Percentiles rank a stretch among this genome's conserved stretches.
These are phyloP conservation scores for Sussaba pulchella DNA, from an alignment of 2,888 invertebrate genomes.

Conservation along the genomic window DNA sequence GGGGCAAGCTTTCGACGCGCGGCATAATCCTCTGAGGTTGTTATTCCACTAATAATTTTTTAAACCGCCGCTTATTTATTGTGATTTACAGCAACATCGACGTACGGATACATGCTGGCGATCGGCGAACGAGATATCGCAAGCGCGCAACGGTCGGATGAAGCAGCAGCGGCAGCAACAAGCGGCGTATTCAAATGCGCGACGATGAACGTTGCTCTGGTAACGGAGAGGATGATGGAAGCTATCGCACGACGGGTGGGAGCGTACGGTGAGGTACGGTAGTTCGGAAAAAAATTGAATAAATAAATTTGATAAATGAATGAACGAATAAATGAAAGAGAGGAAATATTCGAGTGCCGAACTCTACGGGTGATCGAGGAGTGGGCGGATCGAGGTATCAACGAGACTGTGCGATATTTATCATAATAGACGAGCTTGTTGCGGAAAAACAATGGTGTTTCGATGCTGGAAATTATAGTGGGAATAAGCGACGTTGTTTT, in stretches of 20 bases:
- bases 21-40: constrained; percentile 58
- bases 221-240: constrained; percentile 50
- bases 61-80: constrained; percentile 77
- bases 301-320: no score
- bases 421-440: neutral
- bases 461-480: neutral
- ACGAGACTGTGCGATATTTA: constrained; percentile 7
- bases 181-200: constrained; percentile 80
- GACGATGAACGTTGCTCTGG: constrained; percentile 77
- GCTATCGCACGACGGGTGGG: constrained; percentile 36
- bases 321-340: no score
- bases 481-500: neutral
- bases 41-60: constrained; percentile 78
- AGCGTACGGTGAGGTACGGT: constrained; percentile 40
- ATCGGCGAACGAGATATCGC: constrained; percentile 81
- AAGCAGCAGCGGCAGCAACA: constrained; percentile 10
- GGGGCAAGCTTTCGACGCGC: constrained; percentile 29
- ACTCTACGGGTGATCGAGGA: constrained; percentile 17
- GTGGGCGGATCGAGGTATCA: constrained; percentile 14
- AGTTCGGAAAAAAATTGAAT: constrained; percentile 57
- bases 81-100: constrained; percentile 82
- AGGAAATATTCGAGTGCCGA: constrained; percentile 1
- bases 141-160: constrained; percentile 30
- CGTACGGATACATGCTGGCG: constrained; percentile 77
- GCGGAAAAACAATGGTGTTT: neutral